Evolutionary conservation across 2,888 invertebrate genomes (phyloP).

Genomic region (Horisme vitalbata): DNA sequence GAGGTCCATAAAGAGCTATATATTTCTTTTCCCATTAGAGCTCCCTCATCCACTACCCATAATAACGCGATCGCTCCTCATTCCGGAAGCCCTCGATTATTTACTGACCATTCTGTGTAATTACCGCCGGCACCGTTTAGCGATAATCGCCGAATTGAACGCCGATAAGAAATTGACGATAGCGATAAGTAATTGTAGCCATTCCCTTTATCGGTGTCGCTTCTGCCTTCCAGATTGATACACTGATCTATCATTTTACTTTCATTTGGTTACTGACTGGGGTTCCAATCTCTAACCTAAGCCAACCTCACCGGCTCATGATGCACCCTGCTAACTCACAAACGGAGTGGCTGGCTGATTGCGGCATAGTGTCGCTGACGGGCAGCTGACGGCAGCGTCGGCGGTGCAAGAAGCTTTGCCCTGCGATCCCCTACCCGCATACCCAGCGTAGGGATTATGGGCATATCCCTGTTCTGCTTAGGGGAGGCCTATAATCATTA

Average conservation of each 20-base stretch:
- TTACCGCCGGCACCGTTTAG: constrained; percentile 13
- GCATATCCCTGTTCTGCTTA: too few relatives aligned
- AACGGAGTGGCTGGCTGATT: too few relatives aligned
- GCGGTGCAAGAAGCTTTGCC: too few relatives aligned
- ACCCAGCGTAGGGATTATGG: too few relatives aligned
- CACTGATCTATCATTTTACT: neutral
- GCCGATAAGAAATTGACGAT: constrained; percentile 10
- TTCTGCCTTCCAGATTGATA: constrained; percentile 2
- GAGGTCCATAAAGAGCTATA: neutral
- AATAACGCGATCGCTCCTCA: constrained; percentile 3
- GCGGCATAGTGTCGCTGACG: too few relatives aligned
- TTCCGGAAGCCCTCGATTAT: constrained; percentile 8
- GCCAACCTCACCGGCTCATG: too few relatives aligned
- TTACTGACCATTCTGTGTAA: constrained; percentile 18
- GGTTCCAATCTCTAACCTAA: too few relatives aligned
- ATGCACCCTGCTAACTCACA: too few relatives aligned
- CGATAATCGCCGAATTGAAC: constrained; percentile 11
- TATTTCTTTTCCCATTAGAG: neutral
- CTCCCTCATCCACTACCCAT: neutral
- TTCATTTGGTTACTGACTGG: too few relatives aligned
- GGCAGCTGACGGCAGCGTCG: too few relatives aligned
- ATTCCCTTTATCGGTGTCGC: constrained; percentile 7
- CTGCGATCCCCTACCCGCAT: too few relatives aligned
- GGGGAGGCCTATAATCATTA: too few relatives aligned
- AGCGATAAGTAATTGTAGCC: constrained; percentile 9